Conservation (phyloP, 2,888 invertebrate species). For the Cinara cedri region DNA sequence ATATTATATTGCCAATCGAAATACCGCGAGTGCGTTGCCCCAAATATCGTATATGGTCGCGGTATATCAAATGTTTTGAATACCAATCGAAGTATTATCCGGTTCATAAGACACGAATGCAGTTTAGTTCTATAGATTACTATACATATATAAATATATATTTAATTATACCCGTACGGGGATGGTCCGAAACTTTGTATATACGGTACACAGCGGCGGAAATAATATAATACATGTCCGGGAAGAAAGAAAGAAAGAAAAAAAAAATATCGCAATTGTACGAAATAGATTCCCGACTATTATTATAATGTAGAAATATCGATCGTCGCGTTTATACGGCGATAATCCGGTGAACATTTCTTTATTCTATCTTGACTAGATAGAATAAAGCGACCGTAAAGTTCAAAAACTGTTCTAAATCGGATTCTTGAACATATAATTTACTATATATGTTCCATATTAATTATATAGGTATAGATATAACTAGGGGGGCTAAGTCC, state of each 20-base stretch:
- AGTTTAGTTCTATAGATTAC: conserved; percentile 18
- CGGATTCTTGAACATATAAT: too few species aligned
- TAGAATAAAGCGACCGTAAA: conserved; percentile 7
- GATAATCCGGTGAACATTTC: too few species aligned
- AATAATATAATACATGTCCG: neutral
- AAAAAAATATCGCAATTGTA: too few species aligned
- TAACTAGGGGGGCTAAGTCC: too few species aligned
- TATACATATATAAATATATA: neutral
- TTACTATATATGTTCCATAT: too few species aligned
- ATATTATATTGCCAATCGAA: conserved; percentile 8
- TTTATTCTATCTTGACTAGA: too few species aligned
- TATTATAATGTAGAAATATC: conserved; percentile 45
- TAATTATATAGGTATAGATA: too few species aligned
- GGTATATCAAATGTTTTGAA: conserved; percentile 18
- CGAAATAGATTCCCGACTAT: conserved; percentile 7
- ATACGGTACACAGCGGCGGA: neutral
- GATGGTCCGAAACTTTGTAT: neutral
- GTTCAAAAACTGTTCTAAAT: too few species aligned
- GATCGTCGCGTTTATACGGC: neutral
- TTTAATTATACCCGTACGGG: neutral
- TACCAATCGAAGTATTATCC: conserved; percentile 27
- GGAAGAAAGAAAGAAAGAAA: neutral
- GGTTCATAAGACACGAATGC: conserved; percentile 37
- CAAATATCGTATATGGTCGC: neutral
- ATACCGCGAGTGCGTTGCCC: conserved; percentile 30